These are phyloP conservation scores for Uloborus plumipes DNA, from an alignment of 2,888 invertebrate genomes.

Conservation along the genomic window DNA sequence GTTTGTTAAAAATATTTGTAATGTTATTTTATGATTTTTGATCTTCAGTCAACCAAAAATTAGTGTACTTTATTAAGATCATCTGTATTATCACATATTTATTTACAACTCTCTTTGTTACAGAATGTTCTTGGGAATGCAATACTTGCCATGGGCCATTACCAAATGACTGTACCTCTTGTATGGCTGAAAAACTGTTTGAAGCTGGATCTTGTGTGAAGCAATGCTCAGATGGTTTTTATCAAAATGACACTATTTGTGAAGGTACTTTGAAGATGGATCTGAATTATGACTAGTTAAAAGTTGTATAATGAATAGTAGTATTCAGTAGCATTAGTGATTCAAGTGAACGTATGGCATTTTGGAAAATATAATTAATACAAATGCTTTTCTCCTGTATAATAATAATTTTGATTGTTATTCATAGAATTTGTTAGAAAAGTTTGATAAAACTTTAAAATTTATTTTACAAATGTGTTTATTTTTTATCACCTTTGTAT, in stretches of 20 bases:
- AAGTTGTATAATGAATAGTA: no score
- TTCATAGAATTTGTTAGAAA: no score
- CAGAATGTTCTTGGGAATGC: slow-evolving; percentile 47
- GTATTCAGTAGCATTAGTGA: no score
- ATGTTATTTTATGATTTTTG: not conserved
- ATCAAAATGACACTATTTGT: slow-evolving; percentile 24
- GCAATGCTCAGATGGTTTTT: slow-evolving; percentile 41
- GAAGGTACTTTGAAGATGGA: slow-evolving; percentile 5
- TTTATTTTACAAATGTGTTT: no score
- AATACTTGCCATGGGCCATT: slow-evolving; percentile 41
- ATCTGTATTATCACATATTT: not conserved
- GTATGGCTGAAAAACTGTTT: slow-evolving; percentile 25
- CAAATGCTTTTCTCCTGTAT: no score
- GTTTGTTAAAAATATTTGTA: not conserved
- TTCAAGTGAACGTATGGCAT: no score
- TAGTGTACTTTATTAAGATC: not conserved
- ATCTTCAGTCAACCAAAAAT: not conserved
- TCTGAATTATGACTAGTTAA: no score
- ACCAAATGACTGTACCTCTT: slow-evolving; percentile 33
- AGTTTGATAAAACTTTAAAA: no score
- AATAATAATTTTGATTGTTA: no score
- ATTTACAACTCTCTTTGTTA: not conserved
- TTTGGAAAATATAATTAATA: no score
- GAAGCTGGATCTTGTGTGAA: slow-evolving; percentile 44
- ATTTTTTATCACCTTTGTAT: no score